These are phyloP conservation scores for Rhabdornis inornatus DNA, from an alignment of 2,113 vertebrate species.

Conservation along the genomic window DNA sequence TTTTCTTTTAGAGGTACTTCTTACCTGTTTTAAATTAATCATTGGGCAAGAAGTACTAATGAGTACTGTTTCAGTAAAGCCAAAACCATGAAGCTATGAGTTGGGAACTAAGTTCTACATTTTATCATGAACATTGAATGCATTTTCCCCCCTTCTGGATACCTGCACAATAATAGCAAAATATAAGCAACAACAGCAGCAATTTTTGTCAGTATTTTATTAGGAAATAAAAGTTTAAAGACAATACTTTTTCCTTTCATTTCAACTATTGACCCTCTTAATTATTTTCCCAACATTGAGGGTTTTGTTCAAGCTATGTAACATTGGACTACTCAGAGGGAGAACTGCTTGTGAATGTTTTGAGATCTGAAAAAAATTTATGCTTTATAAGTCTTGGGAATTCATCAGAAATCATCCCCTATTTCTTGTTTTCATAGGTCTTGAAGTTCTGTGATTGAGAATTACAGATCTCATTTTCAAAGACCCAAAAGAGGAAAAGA, in stretches of 20 bases:
- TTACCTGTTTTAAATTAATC: neutral
- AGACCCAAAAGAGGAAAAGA: neutral
- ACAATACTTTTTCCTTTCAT: neutral
- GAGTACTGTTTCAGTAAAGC: neutral
- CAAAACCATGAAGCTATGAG: neutral
- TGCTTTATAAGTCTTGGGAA: neutral
- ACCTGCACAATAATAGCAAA: neutral
- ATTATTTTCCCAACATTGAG: neutral
- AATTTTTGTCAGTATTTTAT: neutral
- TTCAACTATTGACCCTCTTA: neutral
- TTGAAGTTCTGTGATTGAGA: neutral
- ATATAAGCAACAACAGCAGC: neutral
- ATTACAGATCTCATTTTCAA: neutral
- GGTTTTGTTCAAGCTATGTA: neutral
- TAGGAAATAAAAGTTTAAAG: neutral
- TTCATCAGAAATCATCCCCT: neutral
- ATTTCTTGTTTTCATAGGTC: neutral
- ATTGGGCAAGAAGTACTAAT: neutral
- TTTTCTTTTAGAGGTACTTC: neutral
- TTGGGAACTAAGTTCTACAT: neutral
- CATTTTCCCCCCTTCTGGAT: neutral
- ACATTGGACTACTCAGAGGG: neutral
- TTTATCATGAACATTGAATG: neutral
- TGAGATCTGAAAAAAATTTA: neutral
- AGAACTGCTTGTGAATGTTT: neutral